Evolutionary conservation across 2,113 vertebrate species (phyloP).

Genomic region (Entomyzon cyanotis): DNA sequence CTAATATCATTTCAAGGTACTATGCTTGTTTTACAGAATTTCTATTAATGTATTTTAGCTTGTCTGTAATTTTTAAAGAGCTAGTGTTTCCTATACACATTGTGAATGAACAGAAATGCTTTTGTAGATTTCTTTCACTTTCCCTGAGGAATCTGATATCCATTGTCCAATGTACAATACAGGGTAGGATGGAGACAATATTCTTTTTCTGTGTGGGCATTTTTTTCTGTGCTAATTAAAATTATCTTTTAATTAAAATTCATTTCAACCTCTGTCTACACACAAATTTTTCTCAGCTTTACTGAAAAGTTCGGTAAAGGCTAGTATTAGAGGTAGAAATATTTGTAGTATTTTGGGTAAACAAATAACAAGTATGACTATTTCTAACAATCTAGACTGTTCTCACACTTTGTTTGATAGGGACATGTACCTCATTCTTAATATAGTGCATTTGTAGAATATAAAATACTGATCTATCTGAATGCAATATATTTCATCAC

Average conservation of each 20-base stretch:
- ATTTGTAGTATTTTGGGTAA: neutral
- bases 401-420: neutral
- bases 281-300: neutral
- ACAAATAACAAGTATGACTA: neutral
- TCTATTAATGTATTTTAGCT: neutral
- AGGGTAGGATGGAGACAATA: neutral
- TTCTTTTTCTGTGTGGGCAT: neutral
- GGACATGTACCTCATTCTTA: neutral
- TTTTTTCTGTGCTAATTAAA: neutral
- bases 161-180: neutral
- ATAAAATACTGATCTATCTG: neutral
- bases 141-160: neutral
- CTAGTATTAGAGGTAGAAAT: neutral
- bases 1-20: neutral
- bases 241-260: neutral
- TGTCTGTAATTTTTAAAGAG: neutral
- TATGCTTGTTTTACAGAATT: neutral
- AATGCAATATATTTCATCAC: neutral
- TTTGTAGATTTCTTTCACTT: conserved; percentile 7
- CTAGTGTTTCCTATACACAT: neutral
- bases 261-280: neutral
- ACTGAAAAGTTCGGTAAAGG: neutral
- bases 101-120: neutral
- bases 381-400: neutral
- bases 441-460: neutral